These are phyloP conservation scores for Sitta europaea DNA, from an alignment of 2,113 vertebrate genomes.

Conservation along the genomic window DNA sequence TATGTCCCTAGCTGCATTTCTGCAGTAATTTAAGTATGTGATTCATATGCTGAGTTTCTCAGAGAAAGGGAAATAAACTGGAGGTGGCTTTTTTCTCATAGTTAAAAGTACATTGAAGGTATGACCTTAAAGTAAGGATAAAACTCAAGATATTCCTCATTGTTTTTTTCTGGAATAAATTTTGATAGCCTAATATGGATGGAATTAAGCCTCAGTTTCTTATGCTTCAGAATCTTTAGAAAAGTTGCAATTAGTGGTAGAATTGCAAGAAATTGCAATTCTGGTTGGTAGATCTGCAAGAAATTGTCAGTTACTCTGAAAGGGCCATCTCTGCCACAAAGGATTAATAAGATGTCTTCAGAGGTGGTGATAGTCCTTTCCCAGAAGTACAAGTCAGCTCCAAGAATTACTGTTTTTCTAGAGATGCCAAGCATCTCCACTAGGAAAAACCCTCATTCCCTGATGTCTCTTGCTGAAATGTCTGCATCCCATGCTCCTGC, in stretches of 20 bases:
- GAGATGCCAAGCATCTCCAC: not conserved
- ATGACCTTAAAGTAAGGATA: not conserved
- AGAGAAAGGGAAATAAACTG: not conserved
- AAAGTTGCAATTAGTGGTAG: not conserved
- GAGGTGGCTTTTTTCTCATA: not conserved
- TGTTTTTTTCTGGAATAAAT: not conserved
- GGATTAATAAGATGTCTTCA: not conserved
- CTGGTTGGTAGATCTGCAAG: not conserved
- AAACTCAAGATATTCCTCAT: not conserved
- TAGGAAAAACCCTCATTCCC: not conserved
- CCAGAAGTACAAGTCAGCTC: not conserved
- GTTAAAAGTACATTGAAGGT: not conserved
- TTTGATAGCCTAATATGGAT: not conserved
- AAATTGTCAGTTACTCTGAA: not conserved
- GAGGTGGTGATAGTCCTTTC: not conserved
- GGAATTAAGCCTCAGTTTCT: not conserved
- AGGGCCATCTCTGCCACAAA: not conserved
- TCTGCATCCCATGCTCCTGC: not conserved
- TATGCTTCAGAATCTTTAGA: not conserved
- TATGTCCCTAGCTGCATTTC: not conserved
- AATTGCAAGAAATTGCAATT: not conserved
- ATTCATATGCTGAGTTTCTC: constrained; percentile 35
- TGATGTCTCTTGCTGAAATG: not conserved
- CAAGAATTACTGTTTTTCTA: not conserved
- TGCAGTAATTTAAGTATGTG: not conserved